Evolutionary conservation across 2,113 vertebrate species (phyloP).

Genomic region (Illadopsis cleaveri): DNA sequence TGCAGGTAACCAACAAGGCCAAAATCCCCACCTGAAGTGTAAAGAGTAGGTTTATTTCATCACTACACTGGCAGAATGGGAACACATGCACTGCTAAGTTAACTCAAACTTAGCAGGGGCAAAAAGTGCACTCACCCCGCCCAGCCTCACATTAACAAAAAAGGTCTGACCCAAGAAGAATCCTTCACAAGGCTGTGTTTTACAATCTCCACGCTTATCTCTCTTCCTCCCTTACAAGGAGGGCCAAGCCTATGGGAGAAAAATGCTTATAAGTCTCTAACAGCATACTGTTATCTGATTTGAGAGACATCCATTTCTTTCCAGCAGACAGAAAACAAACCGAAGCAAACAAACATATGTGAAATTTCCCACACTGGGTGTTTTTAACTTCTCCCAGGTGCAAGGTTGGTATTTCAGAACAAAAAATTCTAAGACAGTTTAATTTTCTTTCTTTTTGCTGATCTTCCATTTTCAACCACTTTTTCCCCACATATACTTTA

Average conservation of each 20-base stretch:
- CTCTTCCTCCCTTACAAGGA: neutral
- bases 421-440: neutral
- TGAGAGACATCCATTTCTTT: neutral
- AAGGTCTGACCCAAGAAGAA: accelerated
- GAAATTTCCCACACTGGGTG: neutral
- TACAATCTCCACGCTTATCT: neutral
- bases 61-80: neutral
- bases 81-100: no score
- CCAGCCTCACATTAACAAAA: neutral
- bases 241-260: neutral
- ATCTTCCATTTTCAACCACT: neutral
- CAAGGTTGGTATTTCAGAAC: neutral
- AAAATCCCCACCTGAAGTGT: neutral
- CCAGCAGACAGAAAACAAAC: neutral
- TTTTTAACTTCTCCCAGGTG: neutral
- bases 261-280: neutral
- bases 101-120: neutral
- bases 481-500: neutral
- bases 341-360: neutral
- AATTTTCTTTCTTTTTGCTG: neutral
- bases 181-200: neutral
- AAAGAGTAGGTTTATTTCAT: neutral
- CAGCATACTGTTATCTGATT: neutral
- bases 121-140: neutral
- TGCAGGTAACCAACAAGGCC: neutral